phyloP scores from a whole-genome alignment of 2,797 vertebrate genomes.

The Muraenolepis orangiensis region DNA sequence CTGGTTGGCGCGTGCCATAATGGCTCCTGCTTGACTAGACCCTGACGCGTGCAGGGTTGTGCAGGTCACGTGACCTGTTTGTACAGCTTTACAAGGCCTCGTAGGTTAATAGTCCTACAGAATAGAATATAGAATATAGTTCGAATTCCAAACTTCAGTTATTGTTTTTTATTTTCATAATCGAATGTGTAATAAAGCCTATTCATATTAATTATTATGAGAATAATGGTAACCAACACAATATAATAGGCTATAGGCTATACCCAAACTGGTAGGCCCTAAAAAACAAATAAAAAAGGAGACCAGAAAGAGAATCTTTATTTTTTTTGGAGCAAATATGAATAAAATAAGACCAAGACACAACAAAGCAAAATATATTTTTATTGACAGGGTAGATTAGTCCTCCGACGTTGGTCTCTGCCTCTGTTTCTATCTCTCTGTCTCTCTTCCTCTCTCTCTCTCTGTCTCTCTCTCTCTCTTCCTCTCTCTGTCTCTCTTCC shows the following conservation, averaged over 20 bases:
- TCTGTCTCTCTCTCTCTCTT: no score
- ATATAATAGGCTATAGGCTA: neutral
- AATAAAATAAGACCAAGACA: conserved; percentile 48
- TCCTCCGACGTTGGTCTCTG: neutral
- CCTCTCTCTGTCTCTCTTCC: no score
- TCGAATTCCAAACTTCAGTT: neutral
- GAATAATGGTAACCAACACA: neutral
- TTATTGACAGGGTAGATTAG: conserved; percentile 44
- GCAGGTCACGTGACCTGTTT: neutral
- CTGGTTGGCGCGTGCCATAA: conserved; percentile 60
- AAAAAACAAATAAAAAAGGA: neutral
- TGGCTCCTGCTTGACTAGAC: conserved; percentile 39
- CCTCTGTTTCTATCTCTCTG: neutral
- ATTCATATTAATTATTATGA: neutral
- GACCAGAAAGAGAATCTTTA: conserved; percentile 46
- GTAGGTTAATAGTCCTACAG: neutral
- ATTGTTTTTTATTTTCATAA: neutral
- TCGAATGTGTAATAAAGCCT: neutral
- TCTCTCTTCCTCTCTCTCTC: neutral
- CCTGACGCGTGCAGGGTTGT: conserved; percentile 49
- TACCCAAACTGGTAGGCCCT: neutral
- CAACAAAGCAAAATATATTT: conserved; percentile 36
- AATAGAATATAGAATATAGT: neutral
- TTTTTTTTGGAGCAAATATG: conserved; percentile 40
- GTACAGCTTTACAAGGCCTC: neutral